Evolutionary conservation across 2,797 vertebrate species (phyloP), one percentile per base, ranked within the genome.

Genomic region (Harpagifer antarcticus): DNA sequence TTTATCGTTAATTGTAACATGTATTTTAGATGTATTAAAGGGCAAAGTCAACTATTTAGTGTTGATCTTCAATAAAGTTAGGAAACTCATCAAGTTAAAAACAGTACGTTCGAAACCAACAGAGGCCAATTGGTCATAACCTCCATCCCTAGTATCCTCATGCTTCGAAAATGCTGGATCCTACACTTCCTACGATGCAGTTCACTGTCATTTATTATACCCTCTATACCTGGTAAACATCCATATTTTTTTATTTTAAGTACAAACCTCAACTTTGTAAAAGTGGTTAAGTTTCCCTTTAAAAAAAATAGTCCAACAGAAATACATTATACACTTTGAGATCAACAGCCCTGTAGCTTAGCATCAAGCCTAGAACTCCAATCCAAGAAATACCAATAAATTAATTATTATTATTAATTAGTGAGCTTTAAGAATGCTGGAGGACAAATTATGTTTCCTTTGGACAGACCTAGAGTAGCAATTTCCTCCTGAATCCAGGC

Each of bases 151-250:
- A 0, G 0, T 14, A 2, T 45, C 11, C 47, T 53, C 40, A 48
- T n/a, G 6, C 27, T 43, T 12, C 19, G 15, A 56, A 49, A 58
- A 73, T 10, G 5, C 33, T 37, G 14, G 6, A 52, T 47, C 27
- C 47, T 48, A 48, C 17, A 72, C 19, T 55, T 68, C 1, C 50
- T 42, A 61, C 10, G 67, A 40, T 76, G 23, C 23, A 69, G 44
- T 14, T 44, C 16, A 54, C 4, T 4, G 5, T 43, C 20, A 57
- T 50, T 50, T 45, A 56, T 31, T 10, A 27, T 5, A 40, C 16
- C 12, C 9, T 40, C 31, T 33, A 5, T 13, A 59, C 11, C 20
- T 47, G 10, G 3, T 27, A 42, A 31, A 60, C 31, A 23, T 13
- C 23, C 0, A 54, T 9, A 7, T 50, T 2, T 19, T 47, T 57